A percentile compares a stretch with the other conserved stretches of the same genome.
phyloP scores from a whole-genome alignment of 2,888 invertebrate species.

The Tinea semifulvella region DNA sequence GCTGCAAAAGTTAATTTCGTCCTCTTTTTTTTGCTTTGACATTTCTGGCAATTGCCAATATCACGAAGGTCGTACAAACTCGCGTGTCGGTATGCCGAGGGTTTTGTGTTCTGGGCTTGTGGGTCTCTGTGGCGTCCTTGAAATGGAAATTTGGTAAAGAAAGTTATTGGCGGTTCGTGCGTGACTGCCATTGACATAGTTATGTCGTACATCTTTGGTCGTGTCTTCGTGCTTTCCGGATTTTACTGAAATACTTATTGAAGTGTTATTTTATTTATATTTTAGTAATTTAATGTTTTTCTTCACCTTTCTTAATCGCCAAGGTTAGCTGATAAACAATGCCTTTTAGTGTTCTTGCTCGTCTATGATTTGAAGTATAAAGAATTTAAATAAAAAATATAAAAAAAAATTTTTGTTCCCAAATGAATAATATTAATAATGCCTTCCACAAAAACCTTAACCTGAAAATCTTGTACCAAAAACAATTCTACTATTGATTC shows the following conservation, averaged over 20 bases:
- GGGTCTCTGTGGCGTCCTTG: slow-evolving; percentile 31
- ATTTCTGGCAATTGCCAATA: slow-evolving; percentile 15
- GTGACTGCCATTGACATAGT: slow-evolving; percentile 31
- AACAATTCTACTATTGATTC: too few species aligned
- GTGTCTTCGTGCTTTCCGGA: neutral
- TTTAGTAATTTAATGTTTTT: too few species aligned
- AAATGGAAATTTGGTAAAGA: slow-evolving; percentile 31
- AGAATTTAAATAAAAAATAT: too few species aligned
- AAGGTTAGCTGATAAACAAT: too few species aligned
- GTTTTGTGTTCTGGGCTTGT: slow-evolving; percentile 26
- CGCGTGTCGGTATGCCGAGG: slow-evolving; percentile 33
- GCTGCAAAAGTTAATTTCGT: neutral
- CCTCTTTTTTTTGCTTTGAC: neutral
- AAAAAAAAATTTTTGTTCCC: too few species aligned
- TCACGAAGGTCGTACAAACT: slow-evolving; percentile 28
- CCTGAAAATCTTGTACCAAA: too few species aligned
- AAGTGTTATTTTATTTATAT: too few species aligned
- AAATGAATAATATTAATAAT: too few species aligned
- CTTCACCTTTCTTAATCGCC: too few species aligned
- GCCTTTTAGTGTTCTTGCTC: too few species aligned
- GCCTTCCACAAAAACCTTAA: too few species aligned
- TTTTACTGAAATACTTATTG: neutral
- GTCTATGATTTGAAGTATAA: too few species aligned
- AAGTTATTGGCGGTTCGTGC: slow-evolving; percentile 29
- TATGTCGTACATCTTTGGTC: slow-evolving; percentile 18